Base-by-base conservation (phyloP, 2,797 vertebrate species). In the Hoplostethus mediterraneus region DNA sequence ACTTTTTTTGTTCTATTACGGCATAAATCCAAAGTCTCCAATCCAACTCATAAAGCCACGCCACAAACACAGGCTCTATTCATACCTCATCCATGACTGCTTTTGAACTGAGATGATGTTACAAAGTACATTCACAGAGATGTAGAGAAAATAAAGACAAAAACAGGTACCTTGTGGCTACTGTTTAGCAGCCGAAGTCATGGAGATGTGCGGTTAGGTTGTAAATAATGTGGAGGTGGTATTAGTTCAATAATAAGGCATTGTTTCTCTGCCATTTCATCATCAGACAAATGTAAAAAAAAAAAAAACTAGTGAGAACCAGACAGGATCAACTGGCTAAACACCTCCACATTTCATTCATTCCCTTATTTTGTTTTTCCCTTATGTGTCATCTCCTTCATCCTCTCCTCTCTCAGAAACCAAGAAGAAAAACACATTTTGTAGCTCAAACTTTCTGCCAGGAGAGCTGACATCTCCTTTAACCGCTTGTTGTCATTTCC, bases 31-130 rank as follows among this genome's bases (percentile, higher is more conserved):
- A 64, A 73, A 14, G 0, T 14, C 45, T 40, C 44, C 14, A 47
- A 56, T 81, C 68, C 17, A 75, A 14, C 45, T 76, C 25, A 21
- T 56, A 69, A 79, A 86, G 44, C 21, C 8, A 11, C 49, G 47
- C 52, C 14, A 10, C 62, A 64, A 71, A 64, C 65, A 63, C 71
- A 56, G 59, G 5, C 65, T 59, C 8, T 28, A 17, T 60, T 80
- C 74, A 59, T 31, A 47, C 63, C 66, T 78, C 72, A 31, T 44
- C 13, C 63, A 21, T n/a, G 61, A 58, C 78, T 1, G 42, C 69
- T 67, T 73, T 61, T 77, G 38, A 76, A 69, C 31, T 0, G 11
- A 63, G 77, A 77, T 77, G 68, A 77, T 76, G 77, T 87, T 80
- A 73, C 74, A 67, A 55, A 73, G 58, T 0, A 42, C 12, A 57